Evolutionary conservation across 2,113 vertebrate genomes (phyloP), one percentile per base, ranked within the genome.

Genomic region (Heteronetta atricapilla): DNA sequence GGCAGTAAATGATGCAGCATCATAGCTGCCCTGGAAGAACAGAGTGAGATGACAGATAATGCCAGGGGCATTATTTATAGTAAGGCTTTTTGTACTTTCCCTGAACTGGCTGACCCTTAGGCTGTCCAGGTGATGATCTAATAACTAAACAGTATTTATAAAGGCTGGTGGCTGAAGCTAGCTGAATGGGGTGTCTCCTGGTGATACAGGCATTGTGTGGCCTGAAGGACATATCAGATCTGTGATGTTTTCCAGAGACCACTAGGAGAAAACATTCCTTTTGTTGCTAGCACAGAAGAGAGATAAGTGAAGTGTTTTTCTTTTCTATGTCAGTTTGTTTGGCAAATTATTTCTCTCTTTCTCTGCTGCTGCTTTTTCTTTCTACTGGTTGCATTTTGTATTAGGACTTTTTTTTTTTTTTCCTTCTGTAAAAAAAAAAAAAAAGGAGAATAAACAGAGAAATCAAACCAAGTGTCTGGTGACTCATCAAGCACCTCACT

Each of bases 321-420:
- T 64, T 86, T 60, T 86, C 56, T 53, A 64, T 79, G n/a, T 40
- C 48, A 58, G 23, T 84, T 93, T 92, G 77, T 88, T 93, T 82
- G 88, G 82, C 69, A 86, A 88, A 66, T 84, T 81, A 28, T 88
- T 96, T 88, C 67, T 86, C 55, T 90, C 29, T 62, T 94, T 67
- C 63, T 85, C 50, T 88, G 87, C 52, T 76, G 52, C 38, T 40
- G 15, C 14, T 92, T 76, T 86, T 82, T 36, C 44, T 31, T 90
- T 62, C 69, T n/a, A 58, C 21, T 53, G 62, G 36, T 69, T 93
- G 48, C 62, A 84, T 90, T 92, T 68, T 60, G 22, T 67, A 53
- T 44, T 64, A 72, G 31, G 50, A 82, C 40, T 75, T 59, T 91
- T 38, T 38, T 10, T 38, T 38, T 38, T 87, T 82, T 89, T 7